Evolutionary conservation across 2,888 invertebrate genomes (phyloP).

Genomic region (Sclerodermus sp.): DNA sequence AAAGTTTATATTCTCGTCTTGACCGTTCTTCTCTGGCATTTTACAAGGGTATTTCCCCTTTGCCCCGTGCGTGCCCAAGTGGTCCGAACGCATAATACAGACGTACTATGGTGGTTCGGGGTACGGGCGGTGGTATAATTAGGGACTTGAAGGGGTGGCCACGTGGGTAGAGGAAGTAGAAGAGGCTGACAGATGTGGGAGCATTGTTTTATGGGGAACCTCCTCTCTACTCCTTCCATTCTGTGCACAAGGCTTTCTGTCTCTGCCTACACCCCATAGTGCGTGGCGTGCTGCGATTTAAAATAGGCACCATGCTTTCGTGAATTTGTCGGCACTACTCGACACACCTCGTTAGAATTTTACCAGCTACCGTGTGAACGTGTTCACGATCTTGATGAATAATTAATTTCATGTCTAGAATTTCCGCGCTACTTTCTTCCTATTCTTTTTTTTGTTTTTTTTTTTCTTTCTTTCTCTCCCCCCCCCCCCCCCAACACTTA

Average conservation of each 20-base stretch:
- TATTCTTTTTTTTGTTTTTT: background rate
- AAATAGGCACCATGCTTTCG: conserved; percentile 51
- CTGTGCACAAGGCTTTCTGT: conserved; percentile 14
- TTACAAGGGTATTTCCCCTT: conserved; percentile 44
- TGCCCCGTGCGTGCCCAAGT: conserved; percentile 55
- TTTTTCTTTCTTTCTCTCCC: too few species aligned
- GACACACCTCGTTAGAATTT: too few species aligned
- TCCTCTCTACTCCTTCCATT: conserved; percentile 16
- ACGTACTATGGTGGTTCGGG: conserved; percentile 40
- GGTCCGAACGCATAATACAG: conserved; percentile 55
- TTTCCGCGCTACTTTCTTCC: background rate
- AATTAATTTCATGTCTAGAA: too few species aligned
- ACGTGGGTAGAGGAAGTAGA: conserved; percentile 47
- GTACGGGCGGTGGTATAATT: conserved; percentile 52
- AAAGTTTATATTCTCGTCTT: conserved; percentile 45
- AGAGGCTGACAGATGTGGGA: conserved; percentile 59
- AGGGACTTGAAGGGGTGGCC: conserved; percentile 54
- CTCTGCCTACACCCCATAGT: conserved; percentile 40
- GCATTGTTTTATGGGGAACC: conserved; percentile 57
- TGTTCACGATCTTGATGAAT: conserved; percentile 4
- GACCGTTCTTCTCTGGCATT: conserved; percentile 46
- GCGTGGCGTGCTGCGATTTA: conserved; percentile 53
- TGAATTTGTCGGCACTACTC: conserved; percentile 35
- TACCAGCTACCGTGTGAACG: conserved; percentile 33
- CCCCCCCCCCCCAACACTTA: too few species aligned